Evolutionary conservation across 2,113 vertebrate species (phyloP).

Genomic region (Spheniscus mendiculus): DNA sequence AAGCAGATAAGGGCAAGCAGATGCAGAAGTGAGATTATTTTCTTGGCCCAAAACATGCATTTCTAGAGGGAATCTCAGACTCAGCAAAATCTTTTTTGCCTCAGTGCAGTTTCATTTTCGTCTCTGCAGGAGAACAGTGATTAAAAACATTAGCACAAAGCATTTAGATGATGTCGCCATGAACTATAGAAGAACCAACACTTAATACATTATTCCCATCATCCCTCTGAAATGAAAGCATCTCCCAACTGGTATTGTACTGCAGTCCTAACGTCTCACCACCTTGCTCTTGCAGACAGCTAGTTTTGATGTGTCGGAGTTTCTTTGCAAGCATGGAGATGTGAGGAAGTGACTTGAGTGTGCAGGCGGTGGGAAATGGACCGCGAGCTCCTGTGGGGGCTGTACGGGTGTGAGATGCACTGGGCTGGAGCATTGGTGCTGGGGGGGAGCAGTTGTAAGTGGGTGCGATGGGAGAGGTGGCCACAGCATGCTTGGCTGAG

Average conservation of each 20-base stretch:
- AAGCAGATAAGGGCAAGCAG: not conserved
- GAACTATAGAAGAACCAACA: not conserved
- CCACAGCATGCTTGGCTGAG: not conserved
- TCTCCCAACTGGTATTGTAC: not conserved
- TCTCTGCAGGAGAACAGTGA: not conserved
- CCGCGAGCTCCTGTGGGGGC: not conserved
- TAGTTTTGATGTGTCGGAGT: not conserved
- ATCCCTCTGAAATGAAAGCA: not conserved
- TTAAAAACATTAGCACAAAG: not conserved
- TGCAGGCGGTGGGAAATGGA: not conserved
- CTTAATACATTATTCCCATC: not conserved
- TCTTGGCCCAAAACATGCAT: not conserved
- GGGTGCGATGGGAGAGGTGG: not conserved
- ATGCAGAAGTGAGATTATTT: not conserved
- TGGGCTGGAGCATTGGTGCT: fast-evolving
- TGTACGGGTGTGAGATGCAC: not conserved
- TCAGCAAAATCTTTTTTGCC: not conserved
- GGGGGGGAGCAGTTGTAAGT: not conserved
- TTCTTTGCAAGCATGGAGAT: not conserved
- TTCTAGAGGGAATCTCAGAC: too few relatives aligned
- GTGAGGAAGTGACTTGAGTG: fast-evolving
- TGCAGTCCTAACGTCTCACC: not conserved
- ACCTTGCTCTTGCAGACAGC: not conserved
- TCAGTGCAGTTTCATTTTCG: not conserved
- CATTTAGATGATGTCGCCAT: not conserved